phyloP scores from a whole-genome alignment of 2,113 vertebrate species.

The Acanthochromis polyacanthus region DNA sequence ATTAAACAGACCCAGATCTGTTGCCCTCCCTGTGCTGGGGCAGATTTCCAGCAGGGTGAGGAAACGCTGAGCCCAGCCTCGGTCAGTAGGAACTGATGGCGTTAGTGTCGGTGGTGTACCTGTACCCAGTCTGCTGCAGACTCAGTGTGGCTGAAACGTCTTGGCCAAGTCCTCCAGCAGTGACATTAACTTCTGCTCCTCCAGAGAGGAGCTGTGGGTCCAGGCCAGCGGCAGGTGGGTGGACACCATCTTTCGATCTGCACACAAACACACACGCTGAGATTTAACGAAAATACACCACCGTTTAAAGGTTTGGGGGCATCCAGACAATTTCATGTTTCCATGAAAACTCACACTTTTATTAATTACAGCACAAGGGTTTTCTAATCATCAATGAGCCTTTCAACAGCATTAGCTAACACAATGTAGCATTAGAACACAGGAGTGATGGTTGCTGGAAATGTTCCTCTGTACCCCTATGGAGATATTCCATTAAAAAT shows the following conservation, averaged over 20 bases:
- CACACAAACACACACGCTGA: slow-evolving; percentile 30
- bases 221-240: slow-evolving; percentile 86
- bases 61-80: slow-evolving; percentile 21
- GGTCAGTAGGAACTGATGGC: slow-evolving; percentile 1
- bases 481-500: no score
- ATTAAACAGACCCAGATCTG: not conserved
- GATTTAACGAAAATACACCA: no score
- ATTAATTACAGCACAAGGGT: no score
- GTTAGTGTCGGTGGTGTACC: slow-evolving; percentile 37
- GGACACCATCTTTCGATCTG: slow-evolving; percentile 83
- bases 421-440: no score
- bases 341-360: no score
- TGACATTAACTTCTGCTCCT: slow-evolving; percentile 86
- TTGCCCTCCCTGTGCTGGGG: not conserved
- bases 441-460: no score
- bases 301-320: no score
- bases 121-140: not conserved
- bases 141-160: slow-evolving; percentile 84
- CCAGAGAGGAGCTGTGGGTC: slow-evolving; percentile 83
- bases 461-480: no score
- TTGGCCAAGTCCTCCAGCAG: slow-evolving; percentile 85
- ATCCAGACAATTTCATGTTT: no score
- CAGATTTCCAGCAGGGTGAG: not conserved
- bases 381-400: no score
- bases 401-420: no score